Base-by-base conservation (phyloP, 2,888 invertebrate species). In the Theristus sp. region DNA sequence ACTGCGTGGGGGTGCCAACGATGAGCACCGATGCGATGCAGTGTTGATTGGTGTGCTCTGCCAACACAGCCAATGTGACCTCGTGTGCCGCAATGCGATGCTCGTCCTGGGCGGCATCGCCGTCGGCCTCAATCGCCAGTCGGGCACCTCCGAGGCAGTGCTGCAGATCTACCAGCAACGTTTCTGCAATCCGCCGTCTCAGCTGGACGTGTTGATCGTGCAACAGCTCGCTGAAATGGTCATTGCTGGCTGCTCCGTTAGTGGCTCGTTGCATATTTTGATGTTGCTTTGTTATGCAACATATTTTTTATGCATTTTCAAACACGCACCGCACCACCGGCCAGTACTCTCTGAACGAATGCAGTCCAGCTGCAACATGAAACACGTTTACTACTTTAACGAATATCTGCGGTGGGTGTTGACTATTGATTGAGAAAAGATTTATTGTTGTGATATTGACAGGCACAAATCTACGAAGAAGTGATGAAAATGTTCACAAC, bases 171-270 rank as follows among this genome's bases (percentile, higher is more conserved):
- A 96, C 73, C 90, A 93, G 71, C 94, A 98, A 75, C 82, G 81
- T 31, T 85, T 98, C 72, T 93, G 93, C 71, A 84, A 89, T 53
- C 87, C 90, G 0, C 91, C 94, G 0, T 89, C 90, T 0, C 83
- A 86, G 10, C 80, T 96, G 64, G 96, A 98, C 75, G 85, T 86
- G 0, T 77, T 96, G 29, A 98, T 99, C 69, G 89, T 99, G 6
- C 90, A 93, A 75, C 96, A 96, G 76, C 80, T 99, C 56, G 96
- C 96, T 22, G 91, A 91, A 73, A 96, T 99, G 85, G 87, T 96
- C 62, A 88, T 98, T 60, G 89, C 93, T 28, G 77, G 78, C 58
- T 66, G 69, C 49, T 49, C 49, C 13, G 49, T 49, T 49, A n/a
- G 49, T 49, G 3, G 38, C 20, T 20, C 10, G 10, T n/a, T n/a